Percentiles rank a stretch among this genome's conserved stretches.
Conservation (phyloP, 2,113 vertebrate genomes). For the Salvelinus fontinalis region DNA sequence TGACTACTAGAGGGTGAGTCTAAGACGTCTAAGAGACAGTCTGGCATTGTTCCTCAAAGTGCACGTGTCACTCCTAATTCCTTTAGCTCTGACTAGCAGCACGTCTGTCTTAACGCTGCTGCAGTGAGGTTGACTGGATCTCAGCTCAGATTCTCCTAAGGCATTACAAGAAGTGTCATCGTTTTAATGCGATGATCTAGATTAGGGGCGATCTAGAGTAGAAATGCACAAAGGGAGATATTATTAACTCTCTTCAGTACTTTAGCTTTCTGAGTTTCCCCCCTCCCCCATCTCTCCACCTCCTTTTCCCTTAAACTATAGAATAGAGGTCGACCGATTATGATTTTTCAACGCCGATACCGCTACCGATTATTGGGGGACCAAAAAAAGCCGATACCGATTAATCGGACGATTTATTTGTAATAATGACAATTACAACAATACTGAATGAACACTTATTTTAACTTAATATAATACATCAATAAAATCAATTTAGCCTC, state of each 20-base stretch:
- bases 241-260: slow-evolving; percentile 31
- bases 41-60: slow-evolving; percentile 67
- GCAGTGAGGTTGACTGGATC: slow-evolving; percentile 52
- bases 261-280: slow-evolving; percentile 1
- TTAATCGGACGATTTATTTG: too few species aligned
- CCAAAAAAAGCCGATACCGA: too few species aligned
- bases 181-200: slow-evolving; percentile 60
- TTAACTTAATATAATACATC: too few species aligned
- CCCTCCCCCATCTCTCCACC: slow-evolving; percentile 3
- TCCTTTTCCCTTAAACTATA: slow-evolving; percentile 60
- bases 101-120: slow-evolving; percentile 48
- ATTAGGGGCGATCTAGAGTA: slow-evolving; percentile 51
- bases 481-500: too few species aligned
- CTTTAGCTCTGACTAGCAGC: slow-evolving; percentile 62
- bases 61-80: slow-evolving; percentile 69
- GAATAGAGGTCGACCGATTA: slow-evolving; percentile 65
- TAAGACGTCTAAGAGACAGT: slow-evolving; percentile 60
- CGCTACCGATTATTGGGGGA: too few species aligned
- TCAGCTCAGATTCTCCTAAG: slow-evolving; percentile 62
- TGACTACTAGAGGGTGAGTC: slow-evolving; percentile 23
- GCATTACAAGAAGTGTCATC: slow-evolving; percentile 69
- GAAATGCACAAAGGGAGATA: slow-evolving; percentile 58
- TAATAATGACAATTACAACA: too few species aligned
- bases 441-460: too few species aligned
- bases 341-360: too few species aligned